Evolutionary conservation across 2,888 invertebrate genomes (phyloP), one percentile per base, ranked within the genome.

Genomic region (Troides helena): DNA sequence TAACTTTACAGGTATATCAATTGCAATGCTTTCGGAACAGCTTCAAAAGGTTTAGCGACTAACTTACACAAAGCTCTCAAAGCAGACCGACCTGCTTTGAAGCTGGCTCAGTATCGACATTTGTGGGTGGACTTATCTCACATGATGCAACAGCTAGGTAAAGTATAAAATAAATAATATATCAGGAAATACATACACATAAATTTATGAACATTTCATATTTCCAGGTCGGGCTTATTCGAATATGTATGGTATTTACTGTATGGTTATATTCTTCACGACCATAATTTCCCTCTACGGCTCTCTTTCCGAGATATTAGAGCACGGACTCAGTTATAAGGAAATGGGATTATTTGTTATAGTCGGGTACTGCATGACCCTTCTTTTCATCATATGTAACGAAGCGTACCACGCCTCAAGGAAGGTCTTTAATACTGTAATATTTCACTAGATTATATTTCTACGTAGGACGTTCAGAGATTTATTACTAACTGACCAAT

Each of bases 161-260:
- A 72, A 43, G 2, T 67, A 8, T 65, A 46, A 1, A 21, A 65
- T 58, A 46, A 58, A 43, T 43, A 46, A 50, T 36, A 50, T 36
- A 50, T 43, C 36, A 12, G n/a, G 6, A 12, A 50, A 25, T 23
- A 12, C 5, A 65, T 58, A 8, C 58, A 65, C 43, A 57, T 60
- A 18, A 58, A 63, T 69, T 62, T n/a, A 60, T 17, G 30, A 60
- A 56, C 21, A 50, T 65, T 69, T 60, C 58, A 58, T 65, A 65
- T 66, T 72, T 69, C 23, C 82, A 94, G 94, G 94, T 60, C 89
- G 94, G 62, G 96, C 96, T 0, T 96, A 96, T 80, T 95, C 95
- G 65, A 96, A 96, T 76, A 95, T 96, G 95, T 96, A 96, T 74
- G 95, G 95, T 14, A 95, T 96, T 82, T 96, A 95, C 79, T 96